phyloP scores from a whole-genome alignment of 1,140 invertebrate genomes.

The Pemphigus obesinymphae region DNA sequence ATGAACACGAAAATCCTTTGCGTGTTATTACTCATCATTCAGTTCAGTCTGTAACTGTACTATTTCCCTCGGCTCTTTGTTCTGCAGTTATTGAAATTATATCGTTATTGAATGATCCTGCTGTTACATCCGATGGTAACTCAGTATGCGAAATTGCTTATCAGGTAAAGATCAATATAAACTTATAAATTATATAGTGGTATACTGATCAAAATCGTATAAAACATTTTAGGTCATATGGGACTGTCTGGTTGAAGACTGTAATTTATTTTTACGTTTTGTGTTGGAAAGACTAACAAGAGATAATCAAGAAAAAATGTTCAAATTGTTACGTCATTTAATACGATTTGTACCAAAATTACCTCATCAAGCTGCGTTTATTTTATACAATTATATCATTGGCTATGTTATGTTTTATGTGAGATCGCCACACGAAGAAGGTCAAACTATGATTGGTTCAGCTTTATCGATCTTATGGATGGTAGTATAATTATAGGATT shows the following conservation, averaged over 20 bases:
- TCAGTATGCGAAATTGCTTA: conserved; percentile 87
- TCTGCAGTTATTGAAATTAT: conserved; percentile 93
- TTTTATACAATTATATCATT: conserved; percentile 98
- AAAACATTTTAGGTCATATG: conserved; percentile 74
- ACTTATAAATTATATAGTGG: conserved; percentile 2
- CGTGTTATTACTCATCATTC: conserved; percentile 66
- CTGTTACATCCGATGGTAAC: conserved; percentile 88
- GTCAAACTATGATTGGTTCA: conserved; percentile 86
- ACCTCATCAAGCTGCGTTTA: conserved; percentile 95
- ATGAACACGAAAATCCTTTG: conserved; percentile 49
- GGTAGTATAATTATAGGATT: conserved; percentile 55
- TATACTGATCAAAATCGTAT: not conserved
- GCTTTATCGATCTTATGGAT: conserved; percentile 95
- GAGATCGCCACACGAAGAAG: conserved; percentile 86
- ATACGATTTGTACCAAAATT: conserved; percentile 88
- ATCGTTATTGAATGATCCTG: conserved; percentile 89
- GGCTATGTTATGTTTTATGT: conserved; percentile 99
- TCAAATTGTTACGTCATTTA: conserved; percentile 86
- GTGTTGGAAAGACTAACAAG: conserved; percentile 92
- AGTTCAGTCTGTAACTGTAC: conserved; percentile 81
- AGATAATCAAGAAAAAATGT: conserved; percentile 92
- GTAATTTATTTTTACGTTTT: conserved; percentile 90
- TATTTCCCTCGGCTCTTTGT: conserved; percentile 95
- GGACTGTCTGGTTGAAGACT: conserved; percentile 96
- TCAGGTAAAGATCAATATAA: conserved; percentile 57